Evolutionary conservation across 2,888 invertebrate species (phyloP).

Genomic region (Aspidiotus rigidus): DNA sequence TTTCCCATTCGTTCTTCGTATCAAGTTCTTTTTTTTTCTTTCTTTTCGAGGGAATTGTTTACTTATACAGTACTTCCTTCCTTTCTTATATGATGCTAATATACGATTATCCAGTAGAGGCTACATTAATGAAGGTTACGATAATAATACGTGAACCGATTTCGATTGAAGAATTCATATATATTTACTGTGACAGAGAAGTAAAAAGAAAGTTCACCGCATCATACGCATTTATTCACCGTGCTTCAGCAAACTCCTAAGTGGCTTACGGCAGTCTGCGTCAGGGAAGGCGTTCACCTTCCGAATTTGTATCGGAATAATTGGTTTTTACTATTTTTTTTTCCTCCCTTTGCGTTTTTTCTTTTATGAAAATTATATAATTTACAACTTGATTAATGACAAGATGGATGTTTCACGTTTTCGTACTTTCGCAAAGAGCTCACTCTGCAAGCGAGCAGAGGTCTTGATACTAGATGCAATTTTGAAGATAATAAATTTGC

Average conservation of each 20-base stretch:
- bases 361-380: not conserved
- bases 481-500: no score
- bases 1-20: not conserved
- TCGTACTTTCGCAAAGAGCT: no score
- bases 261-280: not conserved
- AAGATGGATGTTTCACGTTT: no score
- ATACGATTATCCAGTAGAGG: not conserved
- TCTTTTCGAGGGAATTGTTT: not conserved
- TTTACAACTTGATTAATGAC: not conserved
- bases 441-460: no score
- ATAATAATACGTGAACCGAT: slow-evolving; percentile 2
- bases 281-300: not conserved
- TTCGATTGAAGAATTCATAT: slow-evolving; percentile 1
- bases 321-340: slow-evolving; percentile 4
- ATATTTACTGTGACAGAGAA: not conserved
- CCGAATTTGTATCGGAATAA: not conserved
- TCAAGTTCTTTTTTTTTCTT: not conserved
- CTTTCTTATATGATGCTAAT: not conserved
- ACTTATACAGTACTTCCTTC: not conserved
- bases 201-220: not conserved
- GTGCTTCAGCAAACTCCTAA: not conserved
- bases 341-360: not conserved
- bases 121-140: not conserved
- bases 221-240: not conserved
- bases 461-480: no score